Conservation (phyloP, 1,140 invertebrate genomes). For the Lucilia sericata region DNA sequence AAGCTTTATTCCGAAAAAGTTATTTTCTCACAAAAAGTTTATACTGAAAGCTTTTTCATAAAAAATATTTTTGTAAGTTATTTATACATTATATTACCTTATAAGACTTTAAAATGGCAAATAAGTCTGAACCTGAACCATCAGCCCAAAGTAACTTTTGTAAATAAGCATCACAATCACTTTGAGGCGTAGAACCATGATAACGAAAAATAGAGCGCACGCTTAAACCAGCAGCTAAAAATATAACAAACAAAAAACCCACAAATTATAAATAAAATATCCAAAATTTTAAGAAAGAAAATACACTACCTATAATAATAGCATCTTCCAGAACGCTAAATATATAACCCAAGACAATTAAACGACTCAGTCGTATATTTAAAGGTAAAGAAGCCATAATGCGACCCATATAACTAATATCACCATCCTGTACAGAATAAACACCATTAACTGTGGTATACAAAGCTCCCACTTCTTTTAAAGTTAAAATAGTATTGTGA, state of each 20-base stretch:
- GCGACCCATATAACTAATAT: slow-evolving; percentile 87
- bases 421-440: slow-evolving; percentile 81
- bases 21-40: too few relatives aligned
- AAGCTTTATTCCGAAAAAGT: too few relatives aligned
- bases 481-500: slow-evolving; percentile 79
- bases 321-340: slow-evolving; percentile 87
- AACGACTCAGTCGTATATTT: slow-evolving; percentile 83
- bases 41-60: too few relatives aligned
- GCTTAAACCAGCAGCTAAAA: slow-evolving; percentile 81
- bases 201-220: slow-evolving; percentile 73
- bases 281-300: not conserved
- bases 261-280: slow-evolving; percentile 17
- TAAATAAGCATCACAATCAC: slow-evolving; percentile 77
- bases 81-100: slow-evolving; percentile 71
- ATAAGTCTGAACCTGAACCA: slow-evolving; percentile 85
- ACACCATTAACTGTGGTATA: slow-evolving; percentile 71
- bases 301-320: slow-evolving; percentile 85
- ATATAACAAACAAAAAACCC: slow-evolving; percentile 21
- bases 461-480: slow-evolving; percentile 89
- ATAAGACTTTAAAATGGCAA: slow-evolving; percentile 86
- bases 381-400: slow-evolving; percentile 87
- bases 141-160: slow-evolving; percentile 85
- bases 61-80: too few relatives aligned
- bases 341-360: slow-evolving; percentile 89
- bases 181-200: slow-evolving; percentile 72